Evolutionary conservation across 1,140 invertebrate genomes (phyloP).

Genomic region (Drosophila nasuta): DNA sequence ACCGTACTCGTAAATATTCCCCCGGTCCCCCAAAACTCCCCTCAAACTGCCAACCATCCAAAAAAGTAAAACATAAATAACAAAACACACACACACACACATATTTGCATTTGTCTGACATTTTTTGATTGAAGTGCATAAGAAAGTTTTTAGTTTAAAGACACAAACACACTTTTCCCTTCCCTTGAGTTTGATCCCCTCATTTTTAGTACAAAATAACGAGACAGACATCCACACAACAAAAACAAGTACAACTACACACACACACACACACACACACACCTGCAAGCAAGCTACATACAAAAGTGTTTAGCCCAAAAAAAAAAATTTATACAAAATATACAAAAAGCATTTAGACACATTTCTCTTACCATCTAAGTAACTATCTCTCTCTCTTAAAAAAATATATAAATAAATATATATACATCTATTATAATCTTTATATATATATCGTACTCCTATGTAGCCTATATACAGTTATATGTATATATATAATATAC

Average conservation of each 20-base stretch:
- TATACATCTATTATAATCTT: slow-evolving; percentile 5
- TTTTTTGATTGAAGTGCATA: slow-evolving; percentile 47
- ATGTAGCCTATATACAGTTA: slow-evolving; percentile 21
- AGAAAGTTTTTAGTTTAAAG: slow-evolving; percentile 16
- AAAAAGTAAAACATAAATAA: slow-evolving; percentile 20
- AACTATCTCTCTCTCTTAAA: slow-evolving; percentile 3
- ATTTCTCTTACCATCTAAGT: slow-evolving; percentile 32
- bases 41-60: slow-evolving; percentile 11
- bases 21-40: not conserved
- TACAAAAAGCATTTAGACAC: slow-evolving; percentile 31
- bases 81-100: slow-evolving; percentile 17
- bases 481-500: not conserved
- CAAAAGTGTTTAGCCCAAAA: slow-evolving; percentile 42
- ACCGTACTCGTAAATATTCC: not conserved
- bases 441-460: slow-evolving; percentile 15
- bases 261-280: slow-evolving; percentile 40
- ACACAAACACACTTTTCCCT: slow-evolving; percentile 22
- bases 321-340: slow-evolving; percentile 17
- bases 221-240: slow-evolving; percentile 12
- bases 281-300: slow-evolving; percentile 62
- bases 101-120: slow-evolving; percentile 63
- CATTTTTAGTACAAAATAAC: slow-evolving; percentile 31
- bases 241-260: slow-evolving; percentile 34
- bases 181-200: slow-evolving; percentile 35
- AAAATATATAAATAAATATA: slow-evolving; percentile 7